These are phyloP conservation scores for Trypoxylus dichotomus DNA, from an alignment of 1,140 invertebrate species.

Conservation along the genomic window DNA sequence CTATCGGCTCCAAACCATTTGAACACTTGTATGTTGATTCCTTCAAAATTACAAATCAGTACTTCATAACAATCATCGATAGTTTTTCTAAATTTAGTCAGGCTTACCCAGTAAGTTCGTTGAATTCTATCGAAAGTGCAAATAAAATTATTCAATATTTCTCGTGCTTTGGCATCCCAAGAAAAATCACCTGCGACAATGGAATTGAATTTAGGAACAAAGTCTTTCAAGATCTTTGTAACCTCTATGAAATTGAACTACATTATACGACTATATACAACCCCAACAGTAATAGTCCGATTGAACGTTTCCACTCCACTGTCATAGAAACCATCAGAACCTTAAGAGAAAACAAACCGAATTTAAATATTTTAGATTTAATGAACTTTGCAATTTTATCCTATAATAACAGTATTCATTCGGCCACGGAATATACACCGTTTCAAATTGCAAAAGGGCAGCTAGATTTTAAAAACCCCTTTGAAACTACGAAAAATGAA, in stretches of 20 bases:
- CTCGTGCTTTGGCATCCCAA: too few relatives aligned
- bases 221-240: slow-evolving; percentile 34
- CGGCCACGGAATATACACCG: slow-evolving; percentile 20
- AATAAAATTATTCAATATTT: too few relatives aligned
- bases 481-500: neutral
- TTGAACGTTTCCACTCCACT: slow-evolving; percentile 37
- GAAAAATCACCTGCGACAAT: slow-evolving; percentile 30
- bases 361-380: slow-evolving; percentile 13
- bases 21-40: neutral
- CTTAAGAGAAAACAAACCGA: slow-evolving; percentile 33
- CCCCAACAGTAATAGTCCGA: slow-evolving; percentile 34
- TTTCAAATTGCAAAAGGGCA: slow-evolving; percentile 23
- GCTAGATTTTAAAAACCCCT: slow-evolving; percentile 1
- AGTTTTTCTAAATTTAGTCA: too few relatives aligned
- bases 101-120: too few relatives aligned
- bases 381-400: slow-evolving; percentile 34
- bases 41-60: too few relatives aligned
- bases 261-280: slow-evolving; percentile 37
- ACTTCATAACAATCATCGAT: too few relatives aligned
- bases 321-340: slow-evolving; percentile 33
- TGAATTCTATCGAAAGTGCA: too few relatives aligned
- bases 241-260: slow-evolving; percentile 36
- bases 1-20: slow-evolving; percentile 8
- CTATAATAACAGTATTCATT: slow-evolving; percentile 36
- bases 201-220: slow-evolving; percentile 39